Conservation (phyloP, 2,113 vertebrate genomes). For the Pachyramphus minor region DNA sequence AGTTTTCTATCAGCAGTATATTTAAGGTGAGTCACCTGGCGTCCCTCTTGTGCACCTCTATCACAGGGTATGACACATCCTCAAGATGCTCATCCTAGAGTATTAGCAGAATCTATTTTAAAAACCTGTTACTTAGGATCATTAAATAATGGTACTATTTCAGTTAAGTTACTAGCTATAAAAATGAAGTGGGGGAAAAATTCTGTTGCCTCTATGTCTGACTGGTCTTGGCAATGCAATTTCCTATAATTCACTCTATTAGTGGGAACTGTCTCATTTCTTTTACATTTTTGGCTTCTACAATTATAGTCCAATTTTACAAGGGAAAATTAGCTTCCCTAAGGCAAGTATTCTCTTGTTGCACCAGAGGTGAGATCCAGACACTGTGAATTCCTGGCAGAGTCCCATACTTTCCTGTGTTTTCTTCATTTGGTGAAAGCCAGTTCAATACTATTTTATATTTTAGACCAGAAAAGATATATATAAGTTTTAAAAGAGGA, state of each 20-base stretch:
- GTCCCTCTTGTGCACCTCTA: background rate
- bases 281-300: slow-evolving; percentile 56
- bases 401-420: slow-evolving; percentile 10
- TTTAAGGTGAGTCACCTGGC: background rate
- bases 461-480: slow-evolving; percentile 27
- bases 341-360: slow-evolving; percentile 54
- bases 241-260: slow-evolving; percentile 1
- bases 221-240: background rate
- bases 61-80: background rate
- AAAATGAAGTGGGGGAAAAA: background rate
- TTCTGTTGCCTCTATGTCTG: slow-evolving; percentile 12
- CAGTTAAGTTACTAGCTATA: background rate
- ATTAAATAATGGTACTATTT: background rate
- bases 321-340: slow-evolving; percentile 62
- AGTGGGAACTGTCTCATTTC: slow-evolving; percentile 49
- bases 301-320: slow-evolving; percentile 41
- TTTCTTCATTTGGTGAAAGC: slow-evolving; percentile 40
- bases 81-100: background rate
- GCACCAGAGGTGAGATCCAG: slow-evolving; percentile 63
- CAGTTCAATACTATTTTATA: slow-evolving; percentile 38
- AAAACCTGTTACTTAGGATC: background rate
- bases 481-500: slow-evolving; percentile 36
- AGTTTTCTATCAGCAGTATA: background rate
- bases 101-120: background rate
- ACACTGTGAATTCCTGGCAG: slow-evolving; percentile 60